These are phyloP conservation scores for Argentina silus DNA, from an alignment of 2,797 vertebrate genomes.

Conservation along the genomic window DNA sequence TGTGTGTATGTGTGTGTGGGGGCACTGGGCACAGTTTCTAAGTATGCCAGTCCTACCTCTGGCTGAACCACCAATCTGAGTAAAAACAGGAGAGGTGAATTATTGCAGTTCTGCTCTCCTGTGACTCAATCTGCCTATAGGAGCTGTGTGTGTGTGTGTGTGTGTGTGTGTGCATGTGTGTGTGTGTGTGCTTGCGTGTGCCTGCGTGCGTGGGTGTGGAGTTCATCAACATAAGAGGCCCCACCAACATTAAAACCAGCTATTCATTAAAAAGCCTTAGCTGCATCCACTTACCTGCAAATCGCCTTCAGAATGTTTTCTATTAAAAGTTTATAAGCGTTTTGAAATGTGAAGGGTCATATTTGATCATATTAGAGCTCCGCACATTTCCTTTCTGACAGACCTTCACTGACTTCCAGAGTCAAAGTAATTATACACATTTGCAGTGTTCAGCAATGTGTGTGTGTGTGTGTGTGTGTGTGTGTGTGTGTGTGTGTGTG, in stretches of 20 bases:
- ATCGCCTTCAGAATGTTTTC: slow-evolving; percentile 44
- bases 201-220: not conserved
- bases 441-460: not conserved
- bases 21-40: not conserved
- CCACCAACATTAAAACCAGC: slow-evolving; percentile 24
- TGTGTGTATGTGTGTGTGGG: not conserved
- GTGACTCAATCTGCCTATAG: no score
- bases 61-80: not conserved
- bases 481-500: slow-evolving; percentile 1
- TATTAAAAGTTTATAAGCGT: slow-evolving; percentile 22
- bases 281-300: slow-evolving; percentile 24
- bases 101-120: no score
- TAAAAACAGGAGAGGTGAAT: not conserved
- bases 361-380: not conserved
- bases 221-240: slow-evolving; percentile 35
- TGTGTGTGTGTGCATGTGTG: not conserved
- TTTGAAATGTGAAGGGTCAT: slow-evolving; percentile 7
- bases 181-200: slow-evolving; percentile 1
- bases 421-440: slow-evolving; percentile 8
- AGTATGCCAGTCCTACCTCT: not conserved
- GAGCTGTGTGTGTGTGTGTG: not conserved
- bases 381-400: slow-evolving; percentile 3
- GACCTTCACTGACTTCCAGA: not conserved
- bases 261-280: slow-evolving; percentile 14
- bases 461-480: slow-evolving; percentile 12